phyloP scores from a whole-genome alignment of 2,888 invertebrate genomes.

The Aleiodes testaceus region DNA sequence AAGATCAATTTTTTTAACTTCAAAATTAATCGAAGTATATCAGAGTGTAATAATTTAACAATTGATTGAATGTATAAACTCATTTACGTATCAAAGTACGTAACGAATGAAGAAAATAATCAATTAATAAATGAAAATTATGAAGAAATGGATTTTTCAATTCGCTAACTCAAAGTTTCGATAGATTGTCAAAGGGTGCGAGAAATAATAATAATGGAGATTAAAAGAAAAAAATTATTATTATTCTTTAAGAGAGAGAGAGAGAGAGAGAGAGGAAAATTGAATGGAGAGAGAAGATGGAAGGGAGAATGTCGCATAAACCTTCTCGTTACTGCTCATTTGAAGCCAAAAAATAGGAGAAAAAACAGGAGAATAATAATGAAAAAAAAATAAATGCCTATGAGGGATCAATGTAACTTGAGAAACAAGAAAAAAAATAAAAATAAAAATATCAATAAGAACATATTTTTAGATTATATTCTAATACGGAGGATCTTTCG shows the following conservation, averaged over 20 bases:
- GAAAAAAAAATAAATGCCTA: slow-evolving; percentile 58
- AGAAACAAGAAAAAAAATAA: slow-evolving; percentile 36
- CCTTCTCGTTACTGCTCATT: slow-evolving; percentile 61
- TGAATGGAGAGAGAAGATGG: slow-evolving; percentile 34
- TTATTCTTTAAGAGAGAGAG: slow-evolving; percentile 45
- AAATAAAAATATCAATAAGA: slow-evolving; percentile 63
- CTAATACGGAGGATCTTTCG: slow-evolving; percentile 53
- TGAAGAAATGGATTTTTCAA: slow-evolving; percentile 38
- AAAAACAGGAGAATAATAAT: slow-evolving; percentile 43
- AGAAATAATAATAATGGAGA: slow-evolving; percentile 42
- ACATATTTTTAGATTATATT: slow-evolving; percentile 70
- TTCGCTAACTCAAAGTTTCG: slow-evolving; percentile 40
- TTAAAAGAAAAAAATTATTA: slow-evolving; percentile 34
- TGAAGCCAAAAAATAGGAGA: slow-evolving; percentile 59
- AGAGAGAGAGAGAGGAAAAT: background rate
- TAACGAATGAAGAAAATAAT: slow-evolving; percentile 21
- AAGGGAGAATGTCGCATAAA: slow-evolving; percentile 50
- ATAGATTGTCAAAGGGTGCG: slow-evolving; percentile 32
- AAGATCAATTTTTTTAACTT: slow-evolving; percentile 17
- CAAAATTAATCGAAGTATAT: slow-evolving; percentile 2
- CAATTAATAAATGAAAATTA: background rate
- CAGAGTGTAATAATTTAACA: slow-evolving; percentile 19
- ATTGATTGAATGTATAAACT: slow-evolving; percentile 16
- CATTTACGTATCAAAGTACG: background rate
- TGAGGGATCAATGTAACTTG: slow-evolving; percentile 68